A percentile compares a stretch with the other conserved stretches of the same genome.
Evolutionary conservation across 2,797 vertebrate species (phyloP).

Genomic region (Sebastes kiyomatsui): DNA sequence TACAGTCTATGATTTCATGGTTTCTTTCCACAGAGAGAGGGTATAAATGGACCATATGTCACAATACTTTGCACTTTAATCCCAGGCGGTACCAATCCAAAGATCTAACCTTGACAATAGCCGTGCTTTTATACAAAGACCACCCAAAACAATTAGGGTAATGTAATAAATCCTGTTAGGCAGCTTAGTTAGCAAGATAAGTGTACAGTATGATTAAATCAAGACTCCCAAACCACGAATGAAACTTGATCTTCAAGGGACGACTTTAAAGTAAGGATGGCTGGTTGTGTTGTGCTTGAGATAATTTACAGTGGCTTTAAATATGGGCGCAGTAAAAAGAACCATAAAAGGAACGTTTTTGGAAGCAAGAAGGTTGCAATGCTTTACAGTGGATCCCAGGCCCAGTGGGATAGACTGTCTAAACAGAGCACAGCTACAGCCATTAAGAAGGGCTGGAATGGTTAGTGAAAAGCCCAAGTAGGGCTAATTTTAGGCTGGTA

Average conservation of each 20-base stretch:
- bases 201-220: slow-evolving; percentile 44
- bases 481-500: slow-evolving; percentile 81
- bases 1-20: slow-evolving; percentile 30
- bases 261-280: slow-evolving; percentile 24
- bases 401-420: slow-evolving; percentile 66
- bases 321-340: slow-evolving; percentile 54
- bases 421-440: slow-evolving; percentile 72
- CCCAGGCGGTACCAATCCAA: slow-evolving; percentile 43
- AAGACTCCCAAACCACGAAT: slow-evolving; percentile 17
- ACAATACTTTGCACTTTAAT: slow-evolving; percentile 55
- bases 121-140: slow-evolving; percentile 30
- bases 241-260: slow-evolving; percentile 61
- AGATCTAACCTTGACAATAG: slow-evolving; percentile 33
- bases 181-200: slow-evolving; percentile 52
- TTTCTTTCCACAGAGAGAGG: slow-evolving; percentile 22
- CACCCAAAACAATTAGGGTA: slow-evolving; percentile 69
- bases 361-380: slow-evolving; percentile 40
- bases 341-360: slow-evolving; percentile 80
- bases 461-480: slow-evolving; percentile 60
- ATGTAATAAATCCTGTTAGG: slow-evolving; percentile 69
- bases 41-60: slow-evolving; percentile 72
- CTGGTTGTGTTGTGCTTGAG: slow-evolving; percentile 23
- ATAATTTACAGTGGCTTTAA: slow-evolving; percentile 75
- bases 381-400: slow-evolving; percentile 67
- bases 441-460: slow-evolving; percentile 68